Evolutionary conservation across 2,797 vertebrate species (phyloP).

Genomic region (Toxotes lorentzi): DNA sequence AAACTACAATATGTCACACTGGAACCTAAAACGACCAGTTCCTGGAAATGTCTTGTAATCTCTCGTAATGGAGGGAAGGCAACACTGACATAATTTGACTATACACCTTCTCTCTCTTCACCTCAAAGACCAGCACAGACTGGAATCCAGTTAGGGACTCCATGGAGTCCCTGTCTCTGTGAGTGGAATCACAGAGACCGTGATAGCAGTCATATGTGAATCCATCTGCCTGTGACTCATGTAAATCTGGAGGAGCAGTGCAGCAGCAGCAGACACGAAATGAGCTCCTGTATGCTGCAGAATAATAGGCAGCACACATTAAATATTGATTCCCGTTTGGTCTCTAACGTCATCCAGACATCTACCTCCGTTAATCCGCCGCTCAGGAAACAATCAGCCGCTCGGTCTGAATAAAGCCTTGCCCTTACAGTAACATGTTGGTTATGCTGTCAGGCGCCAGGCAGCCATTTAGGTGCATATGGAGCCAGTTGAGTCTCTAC

Average conservation of each 20-base stretch:
- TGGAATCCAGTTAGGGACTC: neutral
- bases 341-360: conserved; percentile 77
- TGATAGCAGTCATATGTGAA: conserved; percentile 16
- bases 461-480: conserved; percentile 89
- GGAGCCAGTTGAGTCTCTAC: conserved; percentile 85
- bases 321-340: conserved; percentile 80
- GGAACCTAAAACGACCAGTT: neutral
- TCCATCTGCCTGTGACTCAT: conserved; percentile 61
- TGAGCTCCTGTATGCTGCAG: conserved; percentile 62
- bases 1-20: neutral
- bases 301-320: conserved; percentile 78
- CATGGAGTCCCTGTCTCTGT: no score
- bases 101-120: neutral
- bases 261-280: conserved; percentile 39
- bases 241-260: conserved; percentile 43
- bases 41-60: neutral
- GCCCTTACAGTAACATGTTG: conserved; percentile 75
- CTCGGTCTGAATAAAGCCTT: conserved; percentile 61
- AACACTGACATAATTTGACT: neutral
- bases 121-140: neutral
- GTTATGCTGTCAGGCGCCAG: conserved; percentile 81
- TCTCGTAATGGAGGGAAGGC: neutral
- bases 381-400: conserved; percentile 47
- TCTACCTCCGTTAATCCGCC: conserved; percentile 69
- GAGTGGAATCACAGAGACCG: conserved; percentile 1